Evolutionary conservation across 2,888 invertebrate genomes (phyloP).

Genomic region (Dromius quadrimaculatus): DNA sequence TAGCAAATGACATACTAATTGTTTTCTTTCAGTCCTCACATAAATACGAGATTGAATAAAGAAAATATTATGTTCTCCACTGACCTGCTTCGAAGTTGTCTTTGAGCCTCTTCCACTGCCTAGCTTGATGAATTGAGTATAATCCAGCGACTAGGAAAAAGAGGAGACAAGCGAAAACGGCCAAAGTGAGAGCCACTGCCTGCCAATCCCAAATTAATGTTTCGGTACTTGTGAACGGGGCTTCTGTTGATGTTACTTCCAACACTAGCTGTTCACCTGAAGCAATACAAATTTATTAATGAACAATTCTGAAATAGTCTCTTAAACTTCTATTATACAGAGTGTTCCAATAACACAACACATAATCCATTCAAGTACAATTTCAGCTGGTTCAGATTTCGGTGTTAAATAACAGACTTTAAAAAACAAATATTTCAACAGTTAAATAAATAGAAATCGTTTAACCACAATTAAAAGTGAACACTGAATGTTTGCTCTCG

Average conservation of each 20-base stretch:
- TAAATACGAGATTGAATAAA: not conserved
- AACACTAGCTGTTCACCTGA: conserved; percentile 37
- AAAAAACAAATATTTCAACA: not conserved
- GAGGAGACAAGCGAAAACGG: conserved; percentile 81
- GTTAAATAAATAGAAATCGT: not conserved
- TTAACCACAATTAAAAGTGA: conserved; percentile 2
- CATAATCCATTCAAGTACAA: no score
- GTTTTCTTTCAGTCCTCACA: not conserved
- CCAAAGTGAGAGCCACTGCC: conserved; percentile 78
- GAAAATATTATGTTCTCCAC: conserved; percentile 55
- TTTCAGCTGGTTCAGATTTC: no score
- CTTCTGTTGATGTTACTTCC: conserved; percentile 62
- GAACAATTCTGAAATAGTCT: no score
- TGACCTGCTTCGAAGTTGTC: conserved; percentile 83
- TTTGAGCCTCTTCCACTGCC: conserved; percentile 84
- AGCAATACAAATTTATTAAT: no score
- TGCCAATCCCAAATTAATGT: conserved; percentile 79
- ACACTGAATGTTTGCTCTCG: no score
- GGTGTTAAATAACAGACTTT: no score
- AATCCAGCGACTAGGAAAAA: conserved; percentile 84
- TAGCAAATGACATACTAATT: not conserved
- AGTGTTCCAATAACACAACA: no score
- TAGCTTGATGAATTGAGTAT: conserved; percentile 81
- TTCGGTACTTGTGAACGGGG: conserved; percentile 67
- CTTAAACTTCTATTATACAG: no score